Evolutionary conservation across 2,797 vertebrate genomes (phyloP), one percentile per base, ranked within the genome.

Genomic region (Diplodus sargus): DNA sequence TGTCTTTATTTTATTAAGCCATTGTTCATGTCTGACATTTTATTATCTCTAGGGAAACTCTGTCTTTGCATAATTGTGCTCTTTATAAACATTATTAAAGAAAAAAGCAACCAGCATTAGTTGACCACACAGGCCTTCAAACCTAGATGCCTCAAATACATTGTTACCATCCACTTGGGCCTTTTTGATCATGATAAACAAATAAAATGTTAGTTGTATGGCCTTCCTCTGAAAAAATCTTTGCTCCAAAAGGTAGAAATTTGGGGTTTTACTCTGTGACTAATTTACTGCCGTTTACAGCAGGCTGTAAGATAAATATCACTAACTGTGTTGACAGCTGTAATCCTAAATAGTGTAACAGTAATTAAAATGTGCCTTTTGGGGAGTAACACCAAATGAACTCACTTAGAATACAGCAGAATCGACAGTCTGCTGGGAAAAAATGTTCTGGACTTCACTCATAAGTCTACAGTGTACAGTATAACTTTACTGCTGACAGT

Each of bases 311-410:
- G 30, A 76, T 78, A 56, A 47, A 39, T 14, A 18, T 9, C 39
- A 20, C 28, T 61, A 52, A 69, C 43, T 64, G 20, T 39, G 48
- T 61, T 53, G 42, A 76, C 63, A 73, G 62, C 43, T 57, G 20
- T 60, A 64, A 69, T 72, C 47, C 5, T 18, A 54, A 63, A 81
- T 3, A 30, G n/a, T n/a, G 23, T 20, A 48, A 57, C 34, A 30
- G 4, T 48, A 20, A 62, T 74, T 73, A 58, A 64, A 75, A 72
- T 62, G 56, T 48, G 0, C 52, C 63, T 70, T 62, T 76, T 63
- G 30, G 0, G 56, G 22, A 48, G 39, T 34, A 57, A 23, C 14
- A 60, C 13, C 58, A 23, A 76, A 70, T 70, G 23, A 65, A 18
- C 6, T 64, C 30, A 45, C 18, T 34, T 15, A 47, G 14, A 68